phyloP scores from a whole-genome alignment of 2,797 vertebrate genomes.

The Oreonectes daqikongensis region DNA sequence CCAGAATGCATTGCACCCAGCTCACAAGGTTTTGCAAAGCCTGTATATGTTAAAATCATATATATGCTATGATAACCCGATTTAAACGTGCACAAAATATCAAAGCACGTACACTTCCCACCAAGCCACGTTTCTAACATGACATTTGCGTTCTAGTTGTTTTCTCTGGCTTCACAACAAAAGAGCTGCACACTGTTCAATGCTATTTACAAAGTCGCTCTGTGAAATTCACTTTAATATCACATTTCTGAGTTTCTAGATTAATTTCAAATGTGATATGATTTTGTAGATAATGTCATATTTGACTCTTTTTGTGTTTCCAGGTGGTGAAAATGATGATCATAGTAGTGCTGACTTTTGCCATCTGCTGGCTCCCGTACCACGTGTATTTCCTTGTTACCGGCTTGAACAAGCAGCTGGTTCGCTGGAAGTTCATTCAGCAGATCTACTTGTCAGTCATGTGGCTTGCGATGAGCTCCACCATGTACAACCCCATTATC shows the following conservation, averaged over 20 bases:
- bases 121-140: not conserved
- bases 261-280: no score
- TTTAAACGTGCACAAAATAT: not conserved
- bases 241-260: no score
- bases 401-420: conserved; percentile 83
- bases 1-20: not conserved
- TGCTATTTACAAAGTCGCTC: no score
- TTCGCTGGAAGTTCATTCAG: conserved; percentile 91
- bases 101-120: not conserved
- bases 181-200: no score
- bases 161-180: not conserved
- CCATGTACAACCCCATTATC: conserved; percentile 99
- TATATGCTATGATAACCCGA: not conserved
- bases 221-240: no score
- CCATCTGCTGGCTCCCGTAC: conserved; percentile 95
- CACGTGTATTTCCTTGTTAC: conserved; percentile 93
- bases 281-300: not conserved
- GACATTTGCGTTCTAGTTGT: not conserved
- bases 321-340: conserved; percentile 99
- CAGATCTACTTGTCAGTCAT: conserved; percentile 93
- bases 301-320: conserved; percentile 48
- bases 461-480: conserved; percentile 98
- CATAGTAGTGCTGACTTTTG: conserved; percentile 94
- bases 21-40: not conserved
- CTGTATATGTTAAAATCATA: not conserved